A percentile compares a stretch with the other conserved stretches of the same genome.
Conservation (phyloP, 2,797 vertebrate species). For the Rhinophrynus dorsalis region DNA sequence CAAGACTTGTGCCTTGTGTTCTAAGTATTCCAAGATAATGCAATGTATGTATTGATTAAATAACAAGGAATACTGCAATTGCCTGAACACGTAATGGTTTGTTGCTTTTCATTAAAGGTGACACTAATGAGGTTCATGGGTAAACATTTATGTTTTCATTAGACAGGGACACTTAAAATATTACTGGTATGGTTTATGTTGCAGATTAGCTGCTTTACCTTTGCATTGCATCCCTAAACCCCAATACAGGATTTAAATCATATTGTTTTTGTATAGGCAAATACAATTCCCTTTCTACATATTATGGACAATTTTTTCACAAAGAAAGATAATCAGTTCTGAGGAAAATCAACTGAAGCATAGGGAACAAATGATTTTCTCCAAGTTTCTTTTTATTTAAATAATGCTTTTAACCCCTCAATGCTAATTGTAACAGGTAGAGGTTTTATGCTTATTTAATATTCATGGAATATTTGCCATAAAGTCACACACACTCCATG, state of each 20-base stretch:
- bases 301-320: too few relatives aligned
- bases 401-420: too few relatives aligned
- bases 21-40: not conserved
- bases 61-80: not conserved
- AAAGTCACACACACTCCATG: too few relatives aligned
- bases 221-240: not conserved
- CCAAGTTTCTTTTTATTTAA: too few relatives aligned
- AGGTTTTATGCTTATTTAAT: too few relatives aligned
- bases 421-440: too few relatives aligned
- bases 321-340: too few relatives aligned
- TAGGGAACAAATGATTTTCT: too few relatives aligned
- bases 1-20: not conserved
- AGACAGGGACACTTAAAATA: not conserved
- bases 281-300: too few relatives aligned
- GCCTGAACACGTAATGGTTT: not conserved
- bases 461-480: too few relatives aligned
- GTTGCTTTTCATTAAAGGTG: conserved; percentile 11
- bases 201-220: not conserved
- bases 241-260: too few relatives aligned
- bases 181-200: conserved; percentile 1
- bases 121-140: not conserved
- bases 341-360: too few relatives aligned
- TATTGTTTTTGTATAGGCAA: not conserved
- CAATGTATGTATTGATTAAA: not conserved
- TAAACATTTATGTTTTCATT: not conserved